phyloP scores from a whole-genome alignment of 2,797 vertebrate species.

The Sparidentex hasta region DNA sequence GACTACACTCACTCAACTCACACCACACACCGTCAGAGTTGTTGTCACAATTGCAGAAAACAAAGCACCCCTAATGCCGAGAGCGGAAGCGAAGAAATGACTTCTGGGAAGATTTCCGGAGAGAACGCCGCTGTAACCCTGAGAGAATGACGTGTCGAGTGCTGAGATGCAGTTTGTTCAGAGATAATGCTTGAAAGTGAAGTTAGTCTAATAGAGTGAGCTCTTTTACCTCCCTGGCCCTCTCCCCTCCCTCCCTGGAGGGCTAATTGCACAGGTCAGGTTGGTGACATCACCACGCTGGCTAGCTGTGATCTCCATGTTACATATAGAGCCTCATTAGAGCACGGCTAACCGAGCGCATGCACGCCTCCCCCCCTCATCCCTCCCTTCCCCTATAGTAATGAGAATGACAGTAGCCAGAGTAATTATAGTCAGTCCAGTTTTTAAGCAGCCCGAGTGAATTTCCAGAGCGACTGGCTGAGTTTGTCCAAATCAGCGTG shows the following conservation, averaged over 20 bases:
- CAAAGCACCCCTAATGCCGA: slow-evolving; percentile 25
- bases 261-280: slow-evolving; percentile 73
- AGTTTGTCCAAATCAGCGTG: slow-evolving; percentile 30
- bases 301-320: slow-evolving; percentile 69
- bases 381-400: slow-evolving; percentile 24
- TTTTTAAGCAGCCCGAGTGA: slow-evolving; percentile 20
- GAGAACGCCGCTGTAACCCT: not conserved
- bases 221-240: slow-evolving; percentile 2
- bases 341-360: slow-evolving; percentile 48
- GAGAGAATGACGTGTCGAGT: slow-evolving; percentile 16
- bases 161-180: slow-evolving; percentile 7
- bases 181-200: slow-evolving; percentile 2
- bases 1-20: slow-evolving; percentile 35
- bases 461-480: slow-evolving; percentile 5
- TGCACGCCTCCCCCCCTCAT: not conserved
- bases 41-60: slow-evolving; percentile 57
- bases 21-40: slow-evolving; percentile 27
- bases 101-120: slow-evolving; percentile 22
- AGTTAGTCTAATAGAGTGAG: slow-evolving; percentile 14
- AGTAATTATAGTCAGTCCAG: slow-evolving; percentile 64
- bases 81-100: not conserved
- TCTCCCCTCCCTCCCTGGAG: not conserved
- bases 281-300: slow-evolving; percentile 58
- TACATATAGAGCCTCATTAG: slow-evolving; percentile 77
- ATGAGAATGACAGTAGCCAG: slow-evolving; percentile 67